Conservation (phyloP, 2,797 vertebrate genomes). For the Coluber constrictor region DNA sequence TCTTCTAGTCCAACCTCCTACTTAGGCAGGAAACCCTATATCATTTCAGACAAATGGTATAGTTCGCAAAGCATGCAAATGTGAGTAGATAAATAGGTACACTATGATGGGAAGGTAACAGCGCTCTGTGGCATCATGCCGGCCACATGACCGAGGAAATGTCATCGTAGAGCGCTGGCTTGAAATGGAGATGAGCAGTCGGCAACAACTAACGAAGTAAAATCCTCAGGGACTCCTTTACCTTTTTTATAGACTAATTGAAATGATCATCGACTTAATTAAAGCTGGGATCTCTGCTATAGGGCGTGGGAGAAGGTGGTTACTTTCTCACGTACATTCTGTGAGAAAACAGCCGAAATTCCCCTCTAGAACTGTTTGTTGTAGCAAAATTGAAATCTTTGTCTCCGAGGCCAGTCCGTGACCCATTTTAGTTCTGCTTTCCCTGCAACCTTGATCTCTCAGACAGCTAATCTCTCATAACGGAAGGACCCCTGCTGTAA, state of each 20-base stretch:
- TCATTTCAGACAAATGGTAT: background rate
- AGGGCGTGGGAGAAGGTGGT: too few relatives aligned
- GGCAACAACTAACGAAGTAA: background rate
- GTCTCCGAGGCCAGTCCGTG: background rate
- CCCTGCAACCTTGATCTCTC: background rate
- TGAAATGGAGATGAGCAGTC: background rate
- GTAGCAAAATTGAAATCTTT: background rate
- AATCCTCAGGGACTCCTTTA: background rate
- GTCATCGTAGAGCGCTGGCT: background rate
- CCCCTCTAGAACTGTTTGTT: background rate
- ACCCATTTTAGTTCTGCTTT: background rate
- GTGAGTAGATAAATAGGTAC: background rate
- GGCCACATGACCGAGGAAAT: background rate
- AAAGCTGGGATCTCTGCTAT: background rate
- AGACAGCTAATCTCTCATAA: background rate
- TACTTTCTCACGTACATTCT: background rate
- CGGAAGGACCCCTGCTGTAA: background rate
- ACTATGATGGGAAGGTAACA: background rate
- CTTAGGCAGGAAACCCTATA: too few relatives aligned
- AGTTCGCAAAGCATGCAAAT: background rate
- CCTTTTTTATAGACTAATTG: background rate
- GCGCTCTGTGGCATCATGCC: background rate
- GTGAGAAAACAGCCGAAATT: background rate
- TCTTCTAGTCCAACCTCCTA: too few relatives aligned
- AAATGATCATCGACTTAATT: background rate